Evolutionary conservation across 2,888 invertebrate species (phyloP), one percentile per base, ranked within the genome.

Genomic region (Zhuqinia jingwanae): DNA sequence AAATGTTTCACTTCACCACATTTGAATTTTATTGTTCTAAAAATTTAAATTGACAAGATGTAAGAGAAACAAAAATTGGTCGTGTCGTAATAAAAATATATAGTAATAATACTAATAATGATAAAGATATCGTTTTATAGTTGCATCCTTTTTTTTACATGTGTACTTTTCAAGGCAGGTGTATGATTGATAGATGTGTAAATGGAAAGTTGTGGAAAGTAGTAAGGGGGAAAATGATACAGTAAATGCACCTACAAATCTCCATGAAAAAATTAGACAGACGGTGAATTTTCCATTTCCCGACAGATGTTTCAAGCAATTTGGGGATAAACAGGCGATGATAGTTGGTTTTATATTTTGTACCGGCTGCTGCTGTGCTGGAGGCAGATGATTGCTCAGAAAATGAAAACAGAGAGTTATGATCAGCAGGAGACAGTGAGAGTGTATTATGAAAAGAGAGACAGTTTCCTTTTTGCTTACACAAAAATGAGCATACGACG

Each of bases 231-330:
- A 50, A 2, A 10, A n/a, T 50, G 13, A 3, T 53, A 17, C 17
- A 53, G 6, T 6, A 53, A 53, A 53, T 17, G 8, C 8, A 8
- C 36, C 8, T 36, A 36, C 36, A 8, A 6, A 6, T 36, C 36
- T 36, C 36, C 36, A 36, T 36, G 36, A n/a, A n/a, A 36, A 36
- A 36, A 36, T 36, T 36, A 8, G 5, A 53, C 53, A 53, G 53
- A 17, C 53, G 50, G 50, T 50, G 50, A 15, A 36, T 17, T 53
- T 53, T 17, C 20, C 53, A 36, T 17, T 53, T 53, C 53, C 20
- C 53, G 53, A 53, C 53, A 53, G 53, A 53, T 53, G 53, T 15
- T 53, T 53, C 53, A n/a, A 17, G 53, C 53, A 17, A 53, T 53
- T n/a, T 1, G 50, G 13, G 3, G 50, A n/a, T 50, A 53, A 53